Percentiles rank a stretch among this genome's conserved stretches.
phyloP scores from a whole-genome alignment of 2,888 invertebrate species.

The Phragmatobia fuliginosa region DNA sequence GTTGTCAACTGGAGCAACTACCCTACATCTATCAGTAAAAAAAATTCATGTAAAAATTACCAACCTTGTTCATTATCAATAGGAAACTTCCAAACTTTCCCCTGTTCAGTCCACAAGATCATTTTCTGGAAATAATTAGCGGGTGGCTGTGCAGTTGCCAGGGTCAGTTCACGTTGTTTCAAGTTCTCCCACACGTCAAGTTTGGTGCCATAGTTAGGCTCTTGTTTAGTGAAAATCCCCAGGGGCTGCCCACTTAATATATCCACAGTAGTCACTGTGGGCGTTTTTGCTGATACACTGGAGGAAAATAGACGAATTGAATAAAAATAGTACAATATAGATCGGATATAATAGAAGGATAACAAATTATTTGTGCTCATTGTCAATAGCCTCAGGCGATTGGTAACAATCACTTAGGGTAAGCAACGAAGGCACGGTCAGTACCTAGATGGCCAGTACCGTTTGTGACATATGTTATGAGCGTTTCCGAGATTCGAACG shows the following conservation, averaged over 20 bases:
- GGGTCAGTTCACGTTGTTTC: constrained; percentile 88
- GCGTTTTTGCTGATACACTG: constrained; percentile 33
- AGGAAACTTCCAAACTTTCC: constrained; percentile 98
- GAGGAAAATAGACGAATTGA: not conserved
- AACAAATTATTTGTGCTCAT: too few species aligned
- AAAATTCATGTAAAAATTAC: too few species aligned
- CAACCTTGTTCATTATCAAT: constrained; percentile 98
- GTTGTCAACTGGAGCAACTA: too few species aligned
- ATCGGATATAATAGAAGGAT: too few species aligned
- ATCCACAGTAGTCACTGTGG: constrained; percentile 81
- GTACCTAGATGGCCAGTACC: too few species aligned
- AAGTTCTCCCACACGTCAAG: constrained; percentile 90
- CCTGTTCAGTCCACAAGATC: constrained; percentile 97
- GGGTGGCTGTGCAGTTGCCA: constrained; percentile 91
- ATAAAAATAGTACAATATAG: too few species aligned
- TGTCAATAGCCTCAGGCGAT: too few species aligned
- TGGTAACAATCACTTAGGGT: too few species aligned
- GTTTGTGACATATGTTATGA: too few species aligned
- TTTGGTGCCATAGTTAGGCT: constrained; percentile 72
- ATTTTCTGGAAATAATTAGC: constrained; percentile 97
- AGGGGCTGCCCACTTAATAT: constrained; percentile 88
- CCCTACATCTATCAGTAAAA: too few species aligned
- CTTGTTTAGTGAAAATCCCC: constrained; percentile 87
- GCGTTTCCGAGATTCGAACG: too few species aligned
- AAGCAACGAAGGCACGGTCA: too few species aligned